Conservation (phyloP, 2,797 vertebrate species). For the Oreonectes daqikongensis region DNA sequence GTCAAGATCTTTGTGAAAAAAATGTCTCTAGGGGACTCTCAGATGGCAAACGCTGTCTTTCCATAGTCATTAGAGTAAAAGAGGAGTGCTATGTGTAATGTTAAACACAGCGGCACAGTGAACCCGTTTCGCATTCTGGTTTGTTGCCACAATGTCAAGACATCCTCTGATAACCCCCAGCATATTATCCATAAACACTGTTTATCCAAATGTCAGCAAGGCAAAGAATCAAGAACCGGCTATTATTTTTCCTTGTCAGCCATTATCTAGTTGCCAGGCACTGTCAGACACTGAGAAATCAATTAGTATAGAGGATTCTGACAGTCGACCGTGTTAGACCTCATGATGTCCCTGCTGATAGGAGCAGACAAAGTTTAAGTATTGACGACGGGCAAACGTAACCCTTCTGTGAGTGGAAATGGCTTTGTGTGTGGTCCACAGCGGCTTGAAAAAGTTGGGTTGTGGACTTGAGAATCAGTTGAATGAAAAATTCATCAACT, state of each 20-base stretch:
- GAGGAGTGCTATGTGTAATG: constrained; percentile 6
- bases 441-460: background rate
- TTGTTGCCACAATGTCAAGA: constrained; percentile 13
- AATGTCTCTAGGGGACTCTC: constrained; percentile 10
- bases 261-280: constrained; percentile 41
- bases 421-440: background rate
- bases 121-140: constrained; percentile 21
- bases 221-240: constrained; percentile 18
- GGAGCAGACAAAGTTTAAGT: constrained; percentile 42
- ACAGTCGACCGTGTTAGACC: constrained; percentile 19
- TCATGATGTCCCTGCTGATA: constrained; percentile 31
- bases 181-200: constrained; percentile 32
- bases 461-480: background rate
- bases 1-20: constrained; percentile 3
- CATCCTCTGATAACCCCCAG: constrained; percentile 31
- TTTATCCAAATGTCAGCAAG: constrained; percentile 39
- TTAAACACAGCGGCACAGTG: constrained; percentile 22
- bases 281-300: constrained; percentile 42
- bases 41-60: constrained; percentile 22
- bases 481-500: background rate
- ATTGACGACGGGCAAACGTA: constrained; percentile 10
- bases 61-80: constrained; percentile 36
- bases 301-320: constrained; percentile 31
- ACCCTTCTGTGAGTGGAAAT: constrained; percentile 11
- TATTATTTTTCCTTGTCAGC: constrained; percentile 21